A percentile compares a stretch with the other conserved stretches of the same genome.
phyloP scores from a whole-genome alignment of 1,140 invertebrate genomes.

The Thalassaphorura encarpata region DNA sequence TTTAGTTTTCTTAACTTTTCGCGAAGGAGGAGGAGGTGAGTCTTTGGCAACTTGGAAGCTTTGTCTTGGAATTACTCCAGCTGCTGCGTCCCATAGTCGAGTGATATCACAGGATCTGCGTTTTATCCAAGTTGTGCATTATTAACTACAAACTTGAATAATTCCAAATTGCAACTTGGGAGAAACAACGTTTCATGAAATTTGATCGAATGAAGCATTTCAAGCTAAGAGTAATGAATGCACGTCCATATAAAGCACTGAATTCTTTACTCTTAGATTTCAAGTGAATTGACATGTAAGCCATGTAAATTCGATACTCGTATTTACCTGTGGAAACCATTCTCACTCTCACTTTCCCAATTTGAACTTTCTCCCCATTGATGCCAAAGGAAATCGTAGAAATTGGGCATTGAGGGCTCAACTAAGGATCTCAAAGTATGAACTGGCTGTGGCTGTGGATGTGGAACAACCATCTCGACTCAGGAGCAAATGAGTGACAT shows the following conservation, averaged over 20 bases:
- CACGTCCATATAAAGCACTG: no score
- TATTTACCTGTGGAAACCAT: background rate
- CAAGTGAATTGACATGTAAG: no score
- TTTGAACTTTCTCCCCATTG: background rate
- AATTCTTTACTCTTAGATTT: no score
- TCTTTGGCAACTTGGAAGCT: background rate
- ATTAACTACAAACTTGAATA: background rate
- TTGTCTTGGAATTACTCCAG: background rate
- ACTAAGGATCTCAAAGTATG: no score
- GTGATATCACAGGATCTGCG: background rate
- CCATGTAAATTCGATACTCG: no score
- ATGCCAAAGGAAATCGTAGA: background rate
- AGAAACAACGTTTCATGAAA: background rate
- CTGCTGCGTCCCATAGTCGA: background rate
- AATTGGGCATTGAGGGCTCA: no score
- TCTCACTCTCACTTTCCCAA: background rate
- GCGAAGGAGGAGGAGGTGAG: no score
- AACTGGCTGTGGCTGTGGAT: no score
- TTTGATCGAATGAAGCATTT: no score
- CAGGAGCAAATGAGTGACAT: constrained; percentile 13
- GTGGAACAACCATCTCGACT: background rate
- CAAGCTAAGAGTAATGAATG: no score
- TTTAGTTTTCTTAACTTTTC: no score
- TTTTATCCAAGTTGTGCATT: background rate
- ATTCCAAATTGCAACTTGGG: background rate